A percentile compares a stretch with the other conserved stretches of the same genome.
Evolutionary conservation across 1,140 invertebrate genomes (phyloP).

Genomic region (Drosophila tristis): DNA sequence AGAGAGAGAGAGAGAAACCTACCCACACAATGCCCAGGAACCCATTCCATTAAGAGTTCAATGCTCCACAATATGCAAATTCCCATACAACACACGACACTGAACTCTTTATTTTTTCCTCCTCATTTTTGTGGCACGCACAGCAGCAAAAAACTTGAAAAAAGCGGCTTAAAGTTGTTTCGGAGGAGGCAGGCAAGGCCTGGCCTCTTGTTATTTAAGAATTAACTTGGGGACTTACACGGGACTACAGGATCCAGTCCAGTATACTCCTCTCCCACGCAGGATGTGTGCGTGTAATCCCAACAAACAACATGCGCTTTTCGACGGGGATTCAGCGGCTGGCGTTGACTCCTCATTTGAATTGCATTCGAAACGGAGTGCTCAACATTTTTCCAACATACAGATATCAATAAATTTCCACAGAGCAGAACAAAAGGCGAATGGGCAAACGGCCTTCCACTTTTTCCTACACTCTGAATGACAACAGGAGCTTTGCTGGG

Average conservation of each 20-base stretch:
- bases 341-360: slow-evolving; percentile 61
- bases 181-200: slow-evolving; percentile 3
- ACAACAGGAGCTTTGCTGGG: slow-evolving; percentile 21
- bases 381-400: slow-evolving; percentile 67
- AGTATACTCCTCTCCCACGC: background rate
- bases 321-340: background rate
- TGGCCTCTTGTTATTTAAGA: slow-evolving; percentile 66
- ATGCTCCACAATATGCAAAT: slow-evolving; percentile 80
- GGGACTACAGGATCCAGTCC: slow-evolving; percentile 8
- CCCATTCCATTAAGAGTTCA: slow-evolving; percentile 52
- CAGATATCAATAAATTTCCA: slow-evolving; percentile 67
- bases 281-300: slow-evolving; percentile 13
- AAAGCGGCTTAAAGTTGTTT: slow-evolving; percentile 58
- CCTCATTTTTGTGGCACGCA: background rate
- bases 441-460: slow-evolving; percentile 39
- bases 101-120: slow-evolving; percentile 41
- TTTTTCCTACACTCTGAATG: slow-evolving; percentile 12
- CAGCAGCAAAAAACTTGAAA: slow-evolving; percentile 28
- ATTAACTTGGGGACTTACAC: slow-evolving; percentile 63
- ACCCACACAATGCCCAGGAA: slow-evolving; percentile 2
- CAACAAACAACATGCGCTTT: slow-evolving; percentile 34
- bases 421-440: slow-evolving; percentile 66
- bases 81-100: slow-evolving; percentile 32
- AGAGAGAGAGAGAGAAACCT: background rate
- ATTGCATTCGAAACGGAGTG: slow-evolving; percentile 62